Conservation (phyloP, 35 echinoderm and acorn worm species). For the Anneissia japonica region DNA sequence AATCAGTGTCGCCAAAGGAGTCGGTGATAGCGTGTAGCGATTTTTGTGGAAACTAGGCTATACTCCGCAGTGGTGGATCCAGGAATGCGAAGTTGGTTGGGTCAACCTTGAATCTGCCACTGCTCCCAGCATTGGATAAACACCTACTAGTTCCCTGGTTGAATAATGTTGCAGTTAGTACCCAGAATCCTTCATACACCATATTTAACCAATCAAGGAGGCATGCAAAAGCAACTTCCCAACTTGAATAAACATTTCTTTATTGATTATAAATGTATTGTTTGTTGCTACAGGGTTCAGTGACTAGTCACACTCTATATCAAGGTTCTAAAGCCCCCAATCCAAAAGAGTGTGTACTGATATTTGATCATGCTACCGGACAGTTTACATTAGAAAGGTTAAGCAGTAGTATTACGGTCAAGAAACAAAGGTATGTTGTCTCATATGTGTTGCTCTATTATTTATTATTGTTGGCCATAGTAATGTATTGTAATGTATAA, state of each 20-base stretch:
- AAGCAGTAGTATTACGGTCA: slow-evolving; percentile 74
- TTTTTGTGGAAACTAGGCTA: no score
- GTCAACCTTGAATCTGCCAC: no score
- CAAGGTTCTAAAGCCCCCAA: slow-evolving; percentile 69
- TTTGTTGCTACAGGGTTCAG: slow-evolving; percentile 55
- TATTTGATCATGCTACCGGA: slow-evolving; percentile 79
- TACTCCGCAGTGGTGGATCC: no score
- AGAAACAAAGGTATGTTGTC: slow-evolving; percentile 67
- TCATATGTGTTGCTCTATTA: no score
- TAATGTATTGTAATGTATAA: no score
- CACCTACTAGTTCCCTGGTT: no score
- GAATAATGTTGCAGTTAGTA: no score
- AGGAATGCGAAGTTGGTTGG: no score
- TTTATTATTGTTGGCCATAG: no score
- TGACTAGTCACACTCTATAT: slow-evolving; percentile 58
- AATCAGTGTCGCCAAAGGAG: no score
- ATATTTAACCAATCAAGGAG: not conserved
- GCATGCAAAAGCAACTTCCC: not conserved
- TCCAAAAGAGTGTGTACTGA: slow-evolving; percentile 94
- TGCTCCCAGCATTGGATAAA: no score
- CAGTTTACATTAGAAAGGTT: slow-evolving; percentile 81
- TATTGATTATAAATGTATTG: not conserved
- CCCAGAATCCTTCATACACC: not conserved
- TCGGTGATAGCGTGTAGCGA: no score
- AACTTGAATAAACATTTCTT: not conserved